A percentile compares a stretch with the other conserved stretches of the same genome.
phyloP scores from a whole-genome alignment of 1,140 invertebrate genomes.

The Saccostrea glomerata region DNA sequence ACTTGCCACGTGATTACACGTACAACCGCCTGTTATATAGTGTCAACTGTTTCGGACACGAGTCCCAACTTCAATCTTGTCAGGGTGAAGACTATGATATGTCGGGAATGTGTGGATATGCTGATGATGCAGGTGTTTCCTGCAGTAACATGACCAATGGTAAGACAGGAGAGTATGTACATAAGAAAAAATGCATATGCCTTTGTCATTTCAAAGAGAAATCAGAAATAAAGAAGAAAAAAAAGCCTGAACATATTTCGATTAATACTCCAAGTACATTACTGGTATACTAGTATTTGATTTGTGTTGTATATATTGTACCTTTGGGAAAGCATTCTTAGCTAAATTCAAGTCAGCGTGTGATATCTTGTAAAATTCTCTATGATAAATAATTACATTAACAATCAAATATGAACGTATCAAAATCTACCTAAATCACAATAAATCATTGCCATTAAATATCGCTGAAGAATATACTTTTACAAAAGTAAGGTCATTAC shows the following conservation, averaged over 20 bases:
- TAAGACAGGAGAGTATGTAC: background rate
- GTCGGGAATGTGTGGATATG: background rate
- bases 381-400: background rate
- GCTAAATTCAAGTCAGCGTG: background rate
- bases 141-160: background rate
- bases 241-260: background rate
- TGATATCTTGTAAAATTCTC: background rate
- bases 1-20: background rate
- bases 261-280: background rate
- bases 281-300: no score
- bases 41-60: background rate
- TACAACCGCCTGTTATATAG: background rate
- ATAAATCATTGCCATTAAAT: background rate
- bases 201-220: background rate
- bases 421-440: background rate
- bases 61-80: background rate
- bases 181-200: background rate
- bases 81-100: background rate
- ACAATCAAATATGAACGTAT: background rate
- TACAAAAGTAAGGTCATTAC: background rate
- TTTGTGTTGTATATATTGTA: no score
- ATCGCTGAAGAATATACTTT: background rate
- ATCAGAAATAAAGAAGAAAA: no score
- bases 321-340: background rate
- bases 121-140: background rate